A percentile compares a stretch with the other conserved stretches of the same genome.
phyloP scores from a whole-genome alignment of 2,888 invertebrate species.

The Heteromyza rotundicornis region DNA sequence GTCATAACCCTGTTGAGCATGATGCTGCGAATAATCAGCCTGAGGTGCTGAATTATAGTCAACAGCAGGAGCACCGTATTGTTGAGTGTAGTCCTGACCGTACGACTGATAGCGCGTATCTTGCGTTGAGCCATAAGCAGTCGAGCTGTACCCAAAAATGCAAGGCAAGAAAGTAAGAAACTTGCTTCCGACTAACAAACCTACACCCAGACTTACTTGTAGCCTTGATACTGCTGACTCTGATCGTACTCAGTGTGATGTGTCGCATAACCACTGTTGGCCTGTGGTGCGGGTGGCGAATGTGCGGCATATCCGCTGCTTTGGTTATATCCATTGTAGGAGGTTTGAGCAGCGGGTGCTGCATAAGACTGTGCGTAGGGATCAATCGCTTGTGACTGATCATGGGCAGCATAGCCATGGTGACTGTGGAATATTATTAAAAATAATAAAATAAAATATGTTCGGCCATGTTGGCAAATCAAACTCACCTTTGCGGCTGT shows the following conservation, averaged over 20 bases:
- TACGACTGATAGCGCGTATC: conserved; percentile 61
- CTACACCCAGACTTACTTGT: conserved; percentile 57
- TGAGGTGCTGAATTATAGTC: conserved; percentile 60
- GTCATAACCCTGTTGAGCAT: conserved; percentile 55
- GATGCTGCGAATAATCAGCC: conserved; percentile 58
- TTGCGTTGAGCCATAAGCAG: conserved; percentile 54
- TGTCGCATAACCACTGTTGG: conserved; percentile 53
- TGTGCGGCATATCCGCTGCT: conserved; percentile 52
- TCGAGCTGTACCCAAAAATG: conserved; percentile 42
- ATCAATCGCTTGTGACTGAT: conserved; percentile 59
- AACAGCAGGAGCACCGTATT: conserved; percentile 60
- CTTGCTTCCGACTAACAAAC: too few species aligned
- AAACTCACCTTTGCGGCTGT: conserved; percentile 45
- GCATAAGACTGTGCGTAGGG: conserved; percentile 60
- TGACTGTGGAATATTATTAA: conserved; percentile 46
- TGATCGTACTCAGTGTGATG: conserved; percentile 60
- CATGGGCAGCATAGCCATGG: conserved; percentile 58
- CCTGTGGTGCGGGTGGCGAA: conserved; percentile 45
- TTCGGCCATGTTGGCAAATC: neutral
- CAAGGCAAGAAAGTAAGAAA: too few species aligned
- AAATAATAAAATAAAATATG: neutral
- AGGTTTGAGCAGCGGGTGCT: conserved; percentile 49
- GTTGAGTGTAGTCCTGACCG: conserved; percentile 61
- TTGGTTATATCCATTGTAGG: conserved; percentile 61
- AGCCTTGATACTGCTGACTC: conserved; percentile 61